A percentile compares a stretch with the other conserved stretches of the same genome.
These are phyloP conservation scores for Aphodius sticticus DNA, from an alignment of 2,888 invertebrate species.

Conservation along the genomic window DNA sequence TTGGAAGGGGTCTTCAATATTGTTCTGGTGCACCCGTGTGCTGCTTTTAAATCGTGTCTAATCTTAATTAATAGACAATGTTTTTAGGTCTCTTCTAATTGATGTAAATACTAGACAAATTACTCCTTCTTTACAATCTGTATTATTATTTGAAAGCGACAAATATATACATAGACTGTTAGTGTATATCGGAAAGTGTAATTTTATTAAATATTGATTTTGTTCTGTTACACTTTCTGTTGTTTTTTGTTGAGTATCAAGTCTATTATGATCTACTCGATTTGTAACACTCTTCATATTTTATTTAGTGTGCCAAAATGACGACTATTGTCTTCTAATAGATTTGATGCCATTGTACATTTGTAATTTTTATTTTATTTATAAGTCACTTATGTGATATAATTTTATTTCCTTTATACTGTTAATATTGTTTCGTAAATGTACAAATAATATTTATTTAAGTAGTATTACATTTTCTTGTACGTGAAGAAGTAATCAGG, in stretches of 20 bases:
- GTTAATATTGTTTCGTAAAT: constrained; percentile 36
- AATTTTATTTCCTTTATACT: constrained; percentile 32
- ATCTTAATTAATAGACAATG: neutral
- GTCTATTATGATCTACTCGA: neutral
- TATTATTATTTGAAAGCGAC: neutral
- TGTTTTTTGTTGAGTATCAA: neutral
- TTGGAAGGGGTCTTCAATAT: neutral
- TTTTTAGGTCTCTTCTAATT: neutral
- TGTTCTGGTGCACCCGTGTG: neutral
- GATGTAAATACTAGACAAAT: constrained; percentile 4
- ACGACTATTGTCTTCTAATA: neutral
- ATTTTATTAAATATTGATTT: neutral
- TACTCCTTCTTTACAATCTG: constrained; percentile 4
- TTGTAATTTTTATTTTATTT: constrained; percentile 28
- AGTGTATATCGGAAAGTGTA: constrained; percentile 4
- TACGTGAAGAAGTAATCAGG: constrained; percentile 37
- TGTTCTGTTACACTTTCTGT: neutral
- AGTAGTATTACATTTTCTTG: constrained; percentile 32
- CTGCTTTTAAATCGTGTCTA: neutral
- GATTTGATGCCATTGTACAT: constrained; percentile 4
- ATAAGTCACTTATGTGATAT: constrained; percentile 35
- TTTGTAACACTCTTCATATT: neutral
- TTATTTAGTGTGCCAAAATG: neutral
- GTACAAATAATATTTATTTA: constrained; percentile 38
- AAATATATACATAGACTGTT: neutral